Evolutionary conservation across 2,888 invertebrate genomes (phyloP).

Genomic region (Amphimallon solstitiale): DNA sequence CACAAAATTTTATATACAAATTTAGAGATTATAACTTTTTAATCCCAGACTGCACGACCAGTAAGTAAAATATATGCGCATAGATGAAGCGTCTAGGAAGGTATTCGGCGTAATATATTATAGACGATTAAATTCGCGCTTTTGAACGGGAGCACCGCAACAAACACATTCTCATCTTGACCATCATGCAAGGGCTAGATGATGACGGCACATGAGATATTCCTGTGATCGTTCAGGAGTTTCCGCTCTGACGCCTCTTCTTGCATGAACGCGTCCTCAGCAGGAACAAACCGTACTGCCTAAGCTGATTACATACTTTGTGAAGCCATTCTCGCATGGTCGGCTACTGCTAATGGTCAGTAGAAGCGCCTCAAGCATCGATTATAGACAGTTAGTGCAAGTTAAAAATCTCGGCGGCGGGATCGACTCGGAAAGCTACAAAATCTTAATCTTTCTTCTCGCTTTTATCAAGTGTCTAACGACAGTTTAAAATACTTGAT

Average conservation of each 20-base stretch:
- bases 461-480: too few species aligned
- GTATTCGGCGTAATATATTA: constrained; percentile 31
- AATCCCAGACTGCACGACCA: background rate
- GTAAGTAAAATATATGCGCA: background rate
- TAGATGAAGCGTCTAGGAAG: constrained; percentile 6
- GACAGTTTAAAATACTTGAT: too few species aligned
- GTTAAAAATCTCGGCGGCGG: constrained; percentile 35
- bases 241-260: constrained; percentile 59
- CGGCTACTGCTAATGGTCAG: constrained; percentile 49
- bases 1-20: too few species aligned
- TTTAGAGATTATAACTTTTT: background rate
- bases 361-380: constrained; percentile 49
- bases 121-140: constrained; percentile 36
- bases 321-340: constrained; percentile 60
- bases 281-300: constrained; percentile 56
- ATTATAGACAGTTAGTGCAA: constrained; percentile 42
- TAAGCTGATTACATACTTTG: constrained; percentile 63
- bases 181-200: constrained; percentile 41
- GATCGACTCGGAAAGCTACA: too few species aligned
- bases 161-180: constrained; percentile 41
- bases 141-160: constrained; percentile 30
- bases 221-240: constrained; percentile 59
- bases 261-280: constrained; percentile 62
- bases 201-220: constrained; percentile 48
- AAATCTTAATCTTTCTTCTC: background rate